These are phyloP conservation scores for Cistogaster globosa DNA, from an alignment of 2,888 invertebrate genomes.

Conservation along the genomic window DNA sequence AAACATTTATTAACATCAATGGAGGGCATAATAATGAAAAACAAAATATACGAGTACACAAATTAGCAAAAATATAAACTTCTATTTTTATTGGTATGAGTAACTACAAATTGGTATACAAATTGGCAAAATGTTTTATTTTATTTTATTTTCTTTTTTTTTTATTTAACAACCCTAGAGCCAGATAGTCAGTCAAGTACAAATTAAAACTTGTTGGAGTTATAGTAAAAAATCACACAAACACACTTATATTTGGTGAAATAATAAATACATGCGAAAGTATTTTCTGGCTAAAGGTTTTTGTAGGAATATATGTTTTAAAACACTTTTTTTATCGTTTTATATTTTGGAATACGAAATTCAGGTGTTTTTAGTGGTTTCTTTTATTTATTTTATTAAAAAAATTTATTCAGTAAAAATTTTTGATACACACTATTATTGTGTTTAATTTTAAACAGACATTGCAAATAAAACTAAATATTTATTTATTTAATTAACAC, in stretches of 20 bases:
- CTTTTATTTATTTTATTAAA: too few relatives aligned
- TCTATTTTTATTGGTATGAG: constrained; percentile 11
- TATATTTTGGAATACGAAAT: background rate
- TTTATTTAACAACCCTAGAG: constrained; percentile 31
- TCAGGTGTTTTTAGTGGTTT: background rate
- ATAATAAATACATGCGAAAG: constrained; percentile 3
- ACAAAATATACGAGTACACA: constrained; percentile 30
- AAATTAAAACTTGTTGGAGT: constrained; percentile 36
- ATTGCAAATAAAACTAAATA: too few relatives aligned
- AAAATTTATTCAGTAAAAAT: too few relatives aligned
- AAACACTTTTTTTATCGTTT: background rate
- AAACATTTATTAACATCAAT: constrained; percentile 26
- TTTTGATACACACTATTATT: background rate
- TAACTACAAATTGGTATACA: constrained; percentile 34
- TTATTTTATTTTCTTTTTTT: background rate
- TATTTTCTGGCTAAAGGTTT: constrained; percentile 9
- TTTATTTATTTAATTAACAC: too few relatives aligned
- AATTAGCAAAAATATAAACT: constrained; percentile 50
- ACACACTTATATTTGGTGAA: background rate
- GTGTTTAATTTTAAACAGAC: constrained; percentile 16
- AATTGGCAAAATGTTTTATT: constrained; percentile 47
- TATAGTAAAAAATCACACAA: background rate
- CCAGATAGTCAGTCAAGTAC: constrained; percentile 32
- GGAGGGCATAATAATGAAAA: constrained; percentile 30
- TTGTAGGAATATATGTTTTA: constrained; percentile 21